These are phyloP conservation scores for Dryomyza anilis DNA, from an alignment of 2,888 invertebrate species.

Conservation along the genomic window DNA sequence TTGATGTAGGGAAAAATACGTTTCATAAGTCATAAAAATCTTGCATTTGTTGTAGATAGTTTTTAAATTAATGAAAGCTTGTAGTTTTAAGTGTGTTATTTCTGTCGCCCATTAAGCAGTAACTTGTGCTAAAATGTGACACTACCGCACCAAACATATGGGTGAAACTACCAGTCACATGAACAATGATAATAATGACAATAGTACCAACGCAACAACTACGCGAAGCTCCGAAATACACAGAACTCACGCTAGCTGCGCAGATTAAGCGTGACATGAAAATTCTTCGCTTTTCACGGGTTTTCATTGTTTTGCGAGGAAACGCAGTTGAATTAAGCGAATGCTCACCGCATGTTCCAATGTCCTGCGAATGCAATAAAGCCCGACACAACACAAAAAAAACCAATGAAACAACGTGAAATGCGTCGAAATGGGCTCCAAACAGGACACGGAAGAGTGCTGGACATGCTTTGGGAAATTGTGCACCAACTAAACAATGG, in stretches of 20 bases:
- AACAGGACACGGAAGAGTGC: background rate
- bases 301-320: constrained; percentile 24
- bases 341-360: constrained; percentile 13
- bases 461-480: background rate
- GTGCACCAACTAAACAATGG: constrained; percentile 10
- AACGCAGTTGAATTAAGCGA: constrained; percentile 16
- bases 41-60: too few relatives aligned
- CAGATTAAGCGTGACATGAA: constrained; percentile 32
- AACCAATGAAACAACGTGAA: background rate
- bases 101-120: too few relatives aligned
- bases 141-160: too few relatives aligned
- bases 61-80: background rate
- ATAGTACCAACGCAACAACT: background rate
- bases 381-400: background rate
- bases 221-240: constrained; percentile 1
- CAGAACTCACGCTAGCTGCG: constrained; percentile 22
- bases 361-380: background rate
- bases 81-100: background rate
- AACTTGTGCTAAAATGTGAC: too few relatives aligned
- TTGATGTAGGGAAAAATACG: too few relatives aligned
- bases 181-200: background rate
- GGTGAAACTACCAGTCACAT: too few relatives aligned
- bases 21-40: too few relatives aligned
- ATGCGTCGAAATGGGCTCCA: background rate
- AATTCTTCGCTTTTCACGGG: constrained; percentile 22